Evolutionary conservation across 2,113 vertebrate genomes (phyloP), one percentile per base, ranked within the genome.

Genomic region (Corythaixoides concolor): DNA sequence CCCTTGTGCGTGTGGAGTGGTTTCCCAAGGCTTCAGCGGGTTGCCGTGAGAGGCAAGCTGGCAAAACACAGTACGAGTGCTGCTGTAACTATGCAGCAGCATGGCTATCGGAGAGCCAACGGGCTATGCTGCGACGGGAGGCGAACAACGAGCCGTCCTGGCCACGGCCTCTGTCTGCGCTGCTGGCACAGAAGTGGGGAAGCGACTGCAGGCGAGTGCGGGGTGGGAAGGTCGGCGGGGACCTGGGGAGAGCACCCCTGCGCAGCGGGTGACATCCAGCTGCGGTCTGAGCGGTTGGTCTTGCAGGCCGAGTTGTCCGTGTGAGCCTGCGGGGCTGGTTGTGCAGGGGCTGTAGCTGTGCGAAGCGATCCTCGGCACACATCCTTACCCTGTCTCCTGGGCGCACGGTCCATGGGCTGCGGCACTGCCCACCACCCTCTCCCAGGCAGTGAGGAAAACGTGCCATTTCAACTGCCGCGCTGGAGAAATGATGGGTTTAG

Each of bases 361-460:
- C 2, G 0, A 11, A 11, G 32, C 0, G 0, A 5, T 21, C 20
- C 60, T 75, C 23, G 12, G 43, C n/a, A 1, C 1, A 0, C 0
- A 8, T 27, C 67, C 1, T 6, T 13, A 35, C 32, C 52, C 33
- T 1, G 1, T 3, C 15, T 43, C 30, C 19, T 15, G 50, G 41
- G n/a, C 4, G 18, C 23, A 3, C 0, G 2, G 37, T 1, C 2
- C 8, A 19, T 0, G 2, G 26, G 26, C 50, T 89, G 75, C 0
- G 1, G 56, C 27, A 6, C 39, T 82, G 90, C 81, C 75, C 11
- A 1, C 66, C 0, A 1, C 35, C 35, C 8, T 52, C 39, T 43
- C 55, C 55, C 45, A 32, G 63, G 58, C 67, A 50, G 49, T 1
- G 0, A 0, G 1, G 64, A 32, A 63, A 64, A 53, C 1, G 6